Evolutionary conservation across 2,797 vertebrate species (phyloP).

Genomic region (Acanthurus leucopareius): DNA sequence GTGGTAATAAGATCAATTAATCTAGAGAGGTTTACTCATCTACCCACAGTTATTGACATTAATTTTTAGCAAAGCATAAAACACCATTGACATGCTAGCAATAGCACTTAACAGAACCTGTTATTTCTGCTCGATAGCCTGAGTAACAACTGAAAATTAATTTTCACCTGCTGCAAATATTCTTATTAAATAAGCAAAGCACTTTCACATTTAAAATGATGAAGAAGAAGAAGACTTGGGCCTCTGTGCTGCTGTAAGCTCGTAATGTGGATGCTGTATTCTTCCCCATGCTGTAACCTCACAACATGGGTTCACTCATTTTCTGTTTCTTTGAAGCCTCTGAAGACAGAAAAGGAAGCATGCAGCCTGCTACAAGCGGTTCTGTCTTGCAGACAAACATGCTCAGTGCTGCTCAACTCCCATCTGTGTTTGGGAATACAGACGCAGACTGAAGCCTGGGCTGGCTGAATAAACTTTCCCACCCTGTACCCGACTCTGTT

Average conservation of each 20-base stretch:
- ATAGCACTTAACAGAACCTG: neutral
- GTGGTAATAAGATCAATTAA: no score
- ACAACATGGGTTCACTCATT: slow-evolving; percentile 4
- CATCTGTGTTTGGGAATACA: slow-evolving; percentile 73
- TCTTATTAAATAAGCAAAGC: neutral
- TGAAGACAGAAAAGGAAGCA: slow-evolving; percentile 47
- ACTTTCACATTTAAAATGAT: neutral
- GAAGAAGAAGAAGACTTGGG: no score
- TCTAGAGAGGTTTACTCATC: no score
- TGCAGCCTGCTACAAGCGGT: slow-evolving; percentile 29
- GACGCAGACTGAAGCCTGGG: slow-evolving; percentile 56
- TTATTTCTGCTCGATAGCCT: neutral
- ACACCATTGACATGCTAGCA: neutral
- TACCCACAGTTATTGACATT: neutral
- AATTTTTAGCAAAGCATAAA: no score
- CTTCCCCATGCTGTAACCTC: neutral
- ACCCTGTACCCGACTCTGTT: slow-evolving; percentile 66
- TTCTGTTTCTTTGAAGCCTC: slow-evolving; percentile 20
- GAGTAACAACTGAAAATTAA: neutral
- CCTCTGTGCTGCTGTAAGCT: neutral
- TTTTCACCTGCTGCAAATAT: neutral
- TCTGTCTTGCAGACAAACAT: slow-evolving; percentile 60
- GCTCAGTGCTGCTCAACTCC: slow-evolving; percentile 65
- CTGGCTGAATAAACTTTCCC: slow-evolving; percentile 84
- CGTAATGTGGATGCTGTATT: neutral